Percentiles rank a stretch among this genome's conserved stretches.
phyloP scores from a whole-genome alignment of 2,113 vertebrate species.

The Mobula hypostoma region DNA sequence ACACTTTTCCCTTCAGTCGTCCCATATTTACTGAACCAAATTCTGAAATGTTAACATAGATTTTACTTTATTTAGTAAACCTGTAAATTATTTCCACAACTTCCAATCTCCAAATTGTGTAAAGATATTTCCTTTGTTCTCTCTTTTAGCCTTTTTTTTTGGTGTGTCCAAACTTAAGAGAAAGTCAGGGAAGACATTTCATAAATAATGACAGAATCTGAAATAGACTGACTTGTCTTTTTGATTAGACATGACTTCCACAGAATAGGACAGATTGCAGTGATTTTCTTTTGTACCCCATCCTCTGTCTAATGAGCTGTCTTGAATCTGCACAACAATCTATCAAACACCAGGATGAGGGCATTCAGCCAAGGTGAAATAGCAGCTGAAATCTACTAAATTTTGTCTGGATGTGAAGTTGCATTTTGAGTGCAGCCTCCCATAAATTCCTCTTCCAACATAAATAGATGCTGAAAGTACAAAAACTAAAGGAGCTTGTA shows the following conservation, averaged over 20 bases:
- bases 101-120: neutral
- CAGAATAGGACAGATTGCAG: neutral
- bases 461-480: constrained; percentile 11
- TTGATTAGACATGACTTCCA: neutral
- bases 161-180: no score
- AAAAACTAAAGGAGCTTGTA: neutral
- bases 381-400: neutral
- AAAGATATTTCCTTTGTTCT: neutral
- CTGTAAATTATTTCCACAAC: neutral
- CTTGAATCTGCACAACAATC: neutral
- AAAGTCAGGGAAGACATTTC: no score
- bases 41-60: neutral
- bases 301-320: neutral
- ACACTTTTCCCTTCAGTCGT: neutral
- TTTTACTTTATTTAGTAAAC: constrained; percentile 10
- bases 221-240: neutral
- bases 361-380: neutral
- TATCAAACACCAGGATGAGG: neutral
- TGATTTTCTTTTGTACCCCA: neutral
- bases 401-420: neutral
- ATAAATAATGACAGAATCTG: no score
- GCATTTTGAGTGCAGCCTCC: neutral
- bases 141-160: neutral
- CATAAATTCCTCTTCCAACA: neutral
- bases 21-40: neutral